Evolutionary conservation across 2,888 invertebrate species (phyloP).

Genomic region (Hoplodrina ambigua): DNA sequence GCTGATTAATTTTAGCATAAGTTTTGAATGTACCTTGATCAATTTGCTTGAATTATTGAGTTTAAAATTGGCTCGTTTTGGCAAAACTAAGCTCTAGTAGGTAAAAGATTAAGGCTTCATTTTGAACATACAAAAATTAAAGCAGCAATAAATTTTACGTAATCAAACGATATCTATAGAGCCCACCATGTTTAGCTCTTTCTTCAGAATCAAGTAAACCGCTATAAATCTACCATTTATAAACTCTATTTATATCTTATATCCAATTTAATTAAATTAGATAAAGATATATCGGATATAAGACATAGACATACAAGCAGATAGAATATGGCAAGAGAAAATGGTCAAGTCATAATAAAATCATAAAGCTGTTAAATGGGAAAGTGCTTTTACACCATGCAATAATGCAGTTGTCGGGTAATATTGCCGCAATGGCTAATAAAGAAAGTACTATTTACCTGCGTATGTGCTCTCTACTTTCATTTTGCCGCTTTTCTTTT

Average conservation of each 20-base stretch:
- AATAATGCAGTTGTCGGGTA: constrained; percentile 4
- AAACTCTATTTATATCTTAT: background rate
- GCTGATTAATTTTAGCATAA: too few species aligned
- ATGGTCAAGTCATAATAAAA: constrained; percentile 1
- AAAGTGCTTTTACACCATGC: constrained; percentile 24
- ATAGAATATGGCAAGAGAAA: constrained; percentile 5
- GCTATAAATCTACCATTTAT: background rate
- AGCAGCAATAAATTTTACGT: background rate
- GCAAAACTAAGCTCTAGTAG: too few species aligned
- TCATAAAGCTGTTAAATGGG: constrained; percentile 19
- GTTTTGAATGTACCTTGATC: too few species aligned
- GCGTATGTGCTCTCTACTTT: constrained; percentile 71
- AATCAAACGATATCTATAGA: background rate
- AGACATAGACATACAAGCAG: background rate
- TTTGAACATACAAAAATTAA: background rate
- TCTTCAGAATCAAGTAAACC: background rate
- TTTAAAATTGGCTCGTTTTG: too few species aligned
- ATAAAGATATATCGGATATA: too few species aligned
- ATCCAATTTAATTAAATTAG: background rate
- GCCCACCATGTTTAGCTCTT: background rate
- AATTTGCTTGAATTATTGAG: too few species aligned
- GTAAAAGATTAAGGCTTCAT: too few species aligned
- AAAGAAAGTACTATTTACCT: constrained; percentile 69
- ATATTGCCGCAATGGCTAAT: constrained; percentile 28
- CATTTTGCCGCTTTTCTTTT: constrained; percentile 75